Evolutionary conservation across 2,888 invertebrate species (phyloP), one percentile per base, ranked within the genome.

Genomic region (Cremastobaeus sp.): DNA sequence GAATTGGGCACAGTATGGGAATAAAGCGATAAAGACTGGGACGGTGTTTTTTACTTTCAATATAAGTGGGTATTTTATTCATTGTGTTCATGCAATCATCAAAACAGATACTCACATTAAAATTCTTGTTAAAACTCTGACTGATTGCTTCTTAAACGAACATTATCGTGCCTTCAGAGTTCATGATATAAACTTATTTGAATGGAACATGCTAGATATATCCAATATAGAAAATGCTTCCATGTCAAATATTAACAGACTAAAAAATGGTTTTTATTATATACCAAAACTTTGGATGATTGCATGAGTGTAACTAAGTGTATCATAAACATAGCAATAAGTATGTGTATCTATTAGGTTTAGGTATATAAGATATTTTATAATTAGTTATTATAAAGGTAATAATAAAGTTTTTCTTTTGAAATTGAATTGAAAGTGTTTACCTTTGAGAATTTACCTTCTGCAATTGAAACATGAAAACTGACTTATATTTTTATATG

Each of bases 11-110:
- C 30, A 47, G 11, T 47, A 30, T 47, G 30, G 47, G 9, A 47
- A 47, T n/a, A 47, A 47, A 47, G 32, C 1, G 17, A 47, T 47
- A n/a, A 47, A n/a, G n/a, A n/a, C n/a, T n/a, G n/a, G n/a, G n/a
- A n/a, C n/a, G n/a, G n/a, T n/a, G n/a, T n/a, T n/a, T n/a, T n/a
- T n/a, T n/a, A n/a, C n/a, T n/a, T n/a, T n/a, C n/a, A n/a, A n/a
- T n/a, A n/a, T 15, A 47, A 18, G 20, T 6, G 20, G n/a, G 2
- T 20, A 18, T 18, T 41, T 2, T 41, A 18, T 41, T 3, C n/a
- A 20, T 32, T 32, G 11, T 11, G 34, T 32, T n/a, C 34, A 32
- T 11, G 3, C 11, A 32, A 32, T 32, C 11, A 32, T 32, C 34
- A 5, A 32, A 11, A n/a, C 11, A n/a, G 34, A n/a, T n/a, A 32